phyloP scores from a whole-genome alignment of 2,113 vertebrate genomes.

The Erinaceus europaeus region DNA sequence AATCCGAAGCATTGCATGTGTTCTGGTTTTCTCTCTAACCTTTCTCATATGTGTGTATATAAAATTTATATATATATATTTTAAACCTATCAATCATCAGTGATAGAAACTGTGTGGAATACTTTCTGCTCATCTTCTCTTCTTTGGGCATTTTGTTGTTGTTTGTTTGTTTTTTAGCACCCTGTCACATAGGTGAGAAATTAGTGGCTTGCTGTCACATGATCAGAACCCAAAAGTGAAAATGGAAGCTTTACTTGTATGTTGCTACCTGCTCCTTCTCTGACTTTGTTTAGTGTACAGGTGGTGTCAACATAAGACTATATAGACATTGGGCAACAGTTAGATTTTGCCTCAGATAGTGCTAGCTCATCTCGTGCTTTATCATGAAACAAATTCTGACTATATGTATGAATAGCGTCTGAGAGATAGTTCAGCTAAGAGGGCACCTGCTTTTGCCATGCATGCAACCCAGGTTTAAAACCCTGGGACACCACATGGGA shows the following conservation, averaged over 20 bases:
- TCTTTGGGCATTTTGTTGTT: not conserved
- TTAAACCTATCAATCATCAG: not conserved
- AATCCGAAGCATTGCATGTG: no score
- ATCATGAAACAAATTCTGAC: not conserved
- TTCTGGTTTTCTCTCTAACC: no score
- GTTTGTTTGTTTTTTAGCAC: no score
- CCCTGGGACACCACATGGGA: no score
- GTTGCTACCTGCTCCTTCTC: not conserved
- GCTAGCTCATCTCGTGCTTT: not conserved
- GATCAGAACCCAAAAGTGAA: rapidly evolving
- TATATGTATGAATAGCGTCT: no score
- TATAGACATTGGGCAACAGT: not conserved
- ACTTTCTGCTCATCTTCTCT: not conserved
- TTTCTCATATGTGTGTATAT: no score
- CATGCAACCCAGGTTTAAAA: no score
- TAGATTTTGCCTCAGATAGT: not conserved
- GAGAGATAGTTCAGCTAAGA: no score
- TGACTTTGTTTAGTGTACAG: not conserved
- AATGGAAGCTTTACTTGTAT: no score
- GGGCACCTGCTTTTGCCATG: no score
- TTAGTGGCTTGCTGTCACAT: not conserved
- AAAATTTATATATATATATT: no score
- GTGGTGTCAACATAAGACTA: not conserved
- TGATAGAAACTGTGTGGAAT: not conserved
- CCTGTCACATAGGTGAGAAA: not conserved